A percentile compares a stretch with the other conserved stretches of the same genome.
These are phyloP conservation scores for Eufriesea mexicana DNA, from an alignment of 1,140 invertebrate genomes.

Conservation along the genomic window DNA sequence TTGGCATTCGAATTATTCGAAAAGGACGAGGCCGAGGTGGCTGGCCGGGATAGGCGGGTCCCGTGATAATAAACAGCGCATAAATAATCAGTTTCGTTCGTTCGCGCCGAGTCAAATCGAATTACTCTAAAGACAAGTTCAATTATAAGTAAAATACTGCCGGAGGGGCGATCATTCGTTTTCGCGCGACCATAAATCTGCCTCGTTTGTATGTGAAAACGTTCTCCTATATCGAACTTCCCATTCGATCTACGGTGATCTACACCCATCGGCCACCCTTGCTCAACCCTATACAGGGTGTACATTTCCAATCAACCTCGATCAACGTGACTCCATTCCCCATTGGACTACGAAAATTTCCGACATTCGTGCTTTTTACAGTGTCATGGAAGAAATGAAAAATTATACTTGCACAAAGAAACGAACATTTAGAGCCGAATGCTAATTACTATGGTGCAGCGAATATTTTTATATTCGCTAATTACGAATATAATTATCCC, in stretches of 20 bases:
- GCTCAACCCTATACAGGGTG: not conserved
- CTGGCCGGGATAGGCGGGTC: not conserved
- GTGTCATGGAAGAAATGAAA: no score
- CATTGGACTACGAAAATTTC: not conserved
- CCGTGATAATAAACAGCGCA: conserved; percentile 18
- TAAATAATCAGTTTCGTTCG: conserved; percentile 24
- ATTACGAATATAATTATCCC: no score
- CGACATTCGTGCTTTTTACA: no score
- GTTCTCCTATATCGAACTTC: conserved; percentile 5
- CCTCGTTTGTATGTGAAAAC: conserved; percentile 3
- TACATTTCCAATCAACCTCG: not conserved
- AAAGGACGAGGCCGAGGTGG: not conserved
- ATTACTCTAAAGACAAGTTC: conserved; percentile 15
- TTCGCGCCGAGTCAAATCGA: conserved; percentile 23
- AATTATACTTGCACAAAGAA: no score
- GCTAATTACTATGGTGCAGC: no score
- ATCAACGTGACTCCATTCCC: not conserved
- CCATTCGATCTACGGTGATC: not conserved
- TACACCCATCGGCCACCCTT: not conserved
- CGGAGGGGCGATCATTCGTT: not conserved
- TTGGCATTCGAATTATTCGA: not conserved
- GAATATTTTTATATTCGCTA: no score
- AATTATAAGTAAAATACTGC: conserved; percentile 26
- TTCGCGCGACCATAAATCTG: conserved; percentile 16
- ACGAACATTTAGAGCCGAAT: no score